Base-by-base conservation (phyloP, 2,797 vertebrate genomes). In the Serranus cabrilla region DNA sequence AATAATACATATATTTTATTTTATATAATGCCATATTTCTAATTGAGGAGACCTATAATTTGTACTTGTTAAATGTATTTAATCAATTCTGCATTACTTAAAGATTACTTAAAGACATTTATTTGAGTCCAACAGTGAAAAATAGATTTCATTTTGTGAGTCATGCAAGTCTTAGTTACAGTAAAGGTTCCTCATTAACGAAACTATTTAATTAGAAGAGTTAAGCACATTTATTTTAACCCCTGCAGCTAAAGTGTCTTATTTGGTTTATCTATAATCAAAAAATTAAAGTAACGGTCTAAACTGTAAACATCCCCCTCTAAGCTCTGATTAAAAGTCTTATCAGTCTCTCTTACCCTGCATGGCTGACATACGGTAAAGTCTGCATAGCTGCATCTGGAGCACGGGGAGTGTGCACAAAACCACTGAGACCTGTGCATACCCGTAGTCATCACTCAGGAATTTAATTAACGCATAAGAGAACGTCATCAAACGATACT, bases 401-500 rank as follows among this genome's bases (percentile, higher is more conserved):
- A 90, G 89, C 85, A 68, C 11, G 21, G 89, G 81, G 83, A 82
- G 62, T 21, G 78, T 27, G 71, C 74, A 54, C 76, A 78, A 82
- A 89, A 85, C 90, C 91, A 85, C 78, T 61, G 91, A 91, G 90
- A 91, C 87, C 74, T 54, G 65, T 20, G 70, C 85, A 42, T 45
- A 83, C 75, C 86, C 81, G 57, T 74, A 89, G 81, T 92, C 92
- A 92, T 92, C 90, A 87, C 90, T 93, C 91, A 91, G 87, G 89
- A 93, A 92, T 93, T 92, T 92, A 94, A 94, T 94, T 92, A 94
- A 92, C 83, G 82, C 82, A 73, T 60, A 80, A 63, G 69, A 86
- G 73, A 88, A 91, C 63, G 81, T 82, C 87, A 83, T 85, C 61
- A 80, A 84, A 78, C 78, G 62, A 85, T 57, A 45, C 85, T 84